Evolutionary conservation across 2,113 vertebrate genomes (phyloP).

Genomic region (Podarcis raffonei): DNA sequence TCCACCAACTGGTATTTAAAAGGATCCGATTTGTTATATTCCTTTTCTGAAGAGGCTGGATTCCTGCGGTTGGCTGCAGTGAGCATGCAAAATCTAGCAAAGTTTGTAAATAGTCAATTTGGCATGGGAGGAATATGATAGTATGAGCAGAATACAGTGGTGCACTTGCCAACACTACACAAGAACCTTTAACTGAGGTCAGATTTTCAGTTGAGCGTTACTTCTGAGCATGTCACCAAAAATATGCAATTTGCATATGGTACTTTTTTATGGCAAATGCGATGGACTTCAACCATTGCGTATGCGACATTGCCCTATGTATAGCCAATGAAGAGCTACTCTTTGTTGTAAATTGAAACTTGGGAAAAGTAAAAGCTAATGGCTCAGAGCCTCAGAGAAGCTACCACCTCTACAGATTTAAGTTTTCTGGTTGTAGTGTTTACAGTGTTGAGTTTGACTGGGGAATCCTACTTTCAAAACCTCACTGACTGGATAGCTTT

Average conservation of each 20-base stretch:
- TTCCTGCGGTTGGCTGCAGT: slow-evolving; percentile 19
- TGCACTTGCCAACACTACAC: background rate
- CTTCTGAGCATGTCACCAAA: background rate
- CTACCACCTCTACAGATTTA: background rate
- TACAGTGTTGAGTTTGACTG: background rate
- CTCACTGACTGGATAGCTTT: background rate
- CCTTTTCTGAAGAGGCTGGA: slow-evolving; percentile 3
- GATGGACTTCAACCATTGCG: background rate
- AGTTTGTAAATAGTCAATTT: background rate
- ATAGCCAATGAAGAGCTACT: background rate
- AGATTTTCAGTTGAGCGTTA: background rate
- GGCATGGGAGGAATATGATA: background rate
- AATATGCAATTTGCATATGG: background rate
- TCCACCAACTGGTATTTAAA: background rate
- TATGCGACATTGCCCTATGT: background rate
- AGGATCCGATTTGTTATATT: background rate
- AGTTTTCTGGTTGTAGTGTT: background rate
- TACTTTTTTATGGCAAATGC: background rate
- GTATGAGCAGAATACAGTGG: background rate
- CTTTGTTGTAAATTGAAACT: background rate
- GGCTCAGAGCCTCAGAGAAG: background rate
- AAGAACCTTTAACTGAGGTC: background rate
- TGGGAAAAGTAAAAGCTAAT: background rate
- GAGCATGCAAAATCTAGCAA: background rate
- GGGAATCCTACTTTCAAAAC: background rate